Evolutionary conservation across 2,797 vertebrate genomes (phyloP), one percentile per base, ranked within the genome.

Genomic region (Austrolebias charrua): DNA sequence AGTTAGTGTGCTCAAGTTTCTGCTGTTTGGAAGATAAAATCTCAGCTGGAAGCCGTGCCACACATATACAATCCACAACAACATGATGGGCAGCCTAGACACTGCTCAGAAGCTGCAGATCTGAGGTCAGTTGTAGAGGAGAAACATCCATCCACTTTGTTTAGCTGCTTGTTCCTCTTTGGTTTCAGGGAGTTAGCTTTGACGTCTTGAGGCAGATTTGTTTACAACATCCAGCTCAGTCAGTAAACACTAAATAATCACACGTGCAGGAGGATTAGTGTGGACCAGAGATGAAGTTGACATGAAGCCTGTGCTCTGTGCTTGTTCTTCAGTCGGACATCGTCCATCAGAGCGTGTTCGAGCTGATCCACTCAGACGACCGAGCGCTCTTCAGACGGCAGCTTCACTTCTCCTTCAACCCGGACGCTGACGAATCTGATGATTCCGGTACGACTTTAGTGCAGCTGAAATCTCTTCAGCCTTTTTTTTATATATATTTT

Each of bases 291-390:
- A 33, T 24, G 24, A 24, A 24, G 24, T 24, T 8, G 31, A 33
- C 2, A 33, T 33, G 31, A 33, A 33, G 31, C 5, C 31, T 33
- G 5, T 33, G 31, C 11, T 2, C 9, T 63, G 43, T 42, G 2
- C 3, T 14, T 55, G 5, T 35, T 3, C 48, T 86, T 3, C 86
- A 95, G 93, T 93, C 91, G 0, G 94, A 95, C 19, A 90, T 95
- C 38, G 79, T 95, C 63, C 92, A 94, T 75, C 93, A 93, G 86
- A 95, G 90, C 0, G 89, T 94, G 44, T 95, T 93, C 0, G 91
- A 94, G 77, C 63, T 95, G 79, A 94, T 95, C 86, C 94, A 95
- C 6, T 76, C 80, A 0, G 94, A 94, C 0, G 93, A 95, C 83
- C 80, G 94, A 14, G 85, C 88, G 0, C 2, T 90, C 62, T 95